A percentile compares a stretch with the other conserved stretches of the same genome.
Conservation (phyloP, 2,113 vertebrate species). For the Zapornia atra region DNA sequence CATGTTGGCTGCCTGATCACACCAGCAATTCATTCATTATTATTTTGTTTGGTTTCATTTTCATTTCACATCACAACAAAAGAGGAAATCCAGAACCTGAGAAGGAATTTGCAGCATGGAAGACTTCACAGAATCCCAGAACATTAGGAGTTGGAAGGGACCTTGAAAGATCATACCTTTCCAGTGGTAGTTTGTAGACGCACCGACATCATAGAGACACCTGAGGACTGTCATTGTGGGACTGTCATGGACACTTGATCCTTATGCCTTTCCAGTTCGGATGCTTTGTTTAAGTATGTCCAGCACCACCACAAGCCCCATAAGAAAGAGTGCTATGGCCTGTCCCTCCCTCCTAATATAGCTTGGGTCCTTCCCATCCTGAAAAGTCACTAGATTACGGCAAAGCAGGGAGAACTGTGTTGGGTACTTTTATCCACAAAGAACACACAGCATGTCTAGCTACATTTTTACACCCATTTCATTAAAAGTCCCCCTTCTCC, state of each 20-base stretch:
- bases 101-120: background rate
- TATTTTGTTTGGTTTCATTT: background rate
- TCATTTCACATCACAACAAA: background rate
- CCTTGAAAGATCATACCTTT: background rate
- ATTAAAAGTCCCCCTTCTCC: background rate
- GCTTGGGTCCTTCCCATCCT: background rate
- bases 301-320: background rate
- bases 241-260: background rate
- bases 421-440: background rate
- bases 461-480: background rate
- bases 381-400: background rate
- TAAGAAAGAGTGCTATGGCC: background rate
- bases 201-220: fast-evolving
- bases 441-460: background rate
- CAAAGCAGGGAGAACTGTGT: background rate
- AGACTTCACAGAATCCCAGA: background rate
- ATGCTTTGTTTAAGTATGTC: background rate
- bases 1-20: fast-evolving
- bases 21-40: background rate
- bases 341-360: background rate
- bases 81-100: background rate
- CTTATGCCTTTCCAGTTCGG: background rate
- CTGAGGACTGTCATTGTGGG: background rate
- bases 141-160: too few relatives aligned
- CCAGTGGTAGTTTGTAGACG: background rate